Evolutionary conservation across 2,797 vertebrate species (phyloP).

Genomic region (Ptychadena robeensis): DNA sequence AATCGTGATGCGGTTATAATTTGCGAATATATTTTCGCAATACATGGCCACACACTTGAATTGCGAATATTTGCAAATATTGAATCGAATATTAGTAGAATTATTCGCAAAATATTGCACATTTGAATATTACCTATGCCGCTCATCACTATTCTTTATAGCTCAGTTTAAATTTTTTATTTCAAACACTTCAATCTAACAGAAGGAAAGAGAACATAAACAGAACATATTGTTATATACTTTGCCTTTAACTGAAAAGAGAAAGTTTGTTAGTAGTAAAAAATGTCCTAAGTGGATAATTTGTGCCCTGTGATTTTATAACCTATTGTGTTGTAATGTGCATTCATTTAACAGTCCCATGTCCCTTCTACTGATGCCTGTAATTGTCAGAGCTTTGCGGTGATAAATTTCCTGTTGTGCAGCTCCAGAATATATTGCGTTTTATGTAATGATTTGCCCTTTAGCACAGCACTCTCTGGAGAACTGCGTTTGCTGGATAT

Average conservation of each 20-base stretch:
- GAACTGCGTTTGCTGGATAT: conserved; percentile 69
- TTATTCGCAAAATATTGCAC: too few relatives aligned
- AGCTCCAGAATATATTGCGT: conserved; percentile 64
- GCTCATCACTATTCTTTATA: too few relatives aligned
- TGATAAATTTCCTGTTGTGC: conserved; percentile 67
- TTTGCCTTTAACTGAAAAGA: neutral
- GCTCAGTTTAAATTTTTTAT: neutral
- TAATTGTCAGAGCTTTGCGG: conserved; percentile 29
- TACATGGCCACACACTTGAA: too few relatives aligned
- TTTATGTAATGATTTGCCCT: conserved; percentile 64
- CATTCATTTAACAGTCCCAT: conserved; percentile 9
- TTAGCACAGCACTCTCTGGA: conserved; percentile 67
- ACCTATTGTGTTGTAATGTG: conserved; percentile 4
- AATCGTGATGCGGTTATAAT: too few relatives aligned
- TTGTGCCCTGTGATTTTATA: conserved; percentile 16
- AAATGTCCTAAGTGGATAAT: conserved; percentile 19
- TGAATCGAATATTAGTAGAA: too few relatives aligned
- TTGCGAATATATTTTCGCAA: too few relatives aligned
- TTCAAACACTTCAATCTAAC: neutral
- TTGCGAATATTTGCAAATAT: too few relatives aligned
- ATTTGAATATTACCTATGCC: too few relatives aligned
- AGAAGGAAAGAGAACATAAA: neutral
- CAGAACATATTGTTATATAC: neutral
- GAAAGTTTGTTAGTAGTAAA: neutral
- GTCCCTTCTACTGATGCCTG: conserved; percentile 42